These are phyloP conservation scores for Chironex yamaguchii DNA, from an alignment of 30 jellyfish, hydroid and myxozoan species.

Conservation along the genomic window DNA sequence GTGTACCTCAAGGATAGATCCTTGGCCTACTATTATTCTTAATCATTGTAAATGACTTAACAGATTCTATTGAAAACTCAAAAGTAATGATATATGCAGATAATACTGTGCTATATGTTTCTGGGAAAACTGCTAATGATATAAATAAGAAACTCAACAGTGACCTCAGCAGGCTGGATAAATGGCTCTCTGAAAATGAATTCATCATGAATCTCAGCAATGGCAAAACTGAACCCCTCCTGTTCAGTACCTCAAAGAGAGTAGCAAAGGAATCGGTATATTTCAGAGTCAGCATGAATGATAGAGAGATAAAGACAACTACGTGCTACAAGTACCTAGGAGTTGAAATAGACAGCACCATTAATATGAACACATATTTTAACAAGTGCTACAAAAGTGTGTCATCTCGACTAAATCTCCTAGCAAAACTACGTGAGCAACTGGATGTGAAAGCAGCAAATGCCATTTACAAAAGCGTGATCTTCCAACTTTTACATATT, in stretches of 20 bases:
- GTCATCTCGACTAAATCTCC: no score
- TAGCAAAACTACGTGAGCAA: no score
- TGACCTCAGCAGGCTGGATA: conserved; percentile 44
- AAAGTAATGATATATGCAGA: conserved; percentile 44
- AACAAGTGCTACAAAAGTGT: background rate
- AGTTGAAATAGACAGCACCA: background rate
- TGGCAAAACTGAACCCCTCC: conserved; percentile 67
- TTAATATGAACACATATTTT: background rate
- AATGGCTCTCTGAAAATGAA: conserved; percentile 55
- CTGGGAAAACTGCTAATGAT: conserved; percentile 61
- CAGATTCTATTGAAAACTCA: conserved; percentile 45
- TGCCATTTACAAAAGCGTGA: no score
- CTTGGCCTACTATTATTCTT: conserved; percentile 65
- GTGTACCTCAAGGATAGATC: conserved; percentile 64
- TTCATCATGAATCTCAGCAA: conserved; percentile 56
- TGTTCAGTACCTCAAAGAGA: conserved; percentile 56
- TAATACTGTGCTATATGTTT: conserved; percentile 37
- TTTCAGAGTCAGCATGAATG: conserved; percentile 9
- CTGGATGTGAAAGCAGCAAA: no score
- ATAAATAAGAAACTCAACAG: conserved; percentile 58
- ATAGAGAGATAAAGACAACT: background rate
- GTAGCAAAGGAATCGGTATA: conserved; percentile 45
- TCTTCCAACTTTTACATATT: conserved; percentile 59
- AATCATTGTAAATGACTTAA: conserved; percentile 38
- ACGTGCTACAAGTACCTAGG: conserved; percentile 9